phyloP scores from a whole-genome alignment of 2,113 vertebrate species.

The Rhea americana region DNA sequence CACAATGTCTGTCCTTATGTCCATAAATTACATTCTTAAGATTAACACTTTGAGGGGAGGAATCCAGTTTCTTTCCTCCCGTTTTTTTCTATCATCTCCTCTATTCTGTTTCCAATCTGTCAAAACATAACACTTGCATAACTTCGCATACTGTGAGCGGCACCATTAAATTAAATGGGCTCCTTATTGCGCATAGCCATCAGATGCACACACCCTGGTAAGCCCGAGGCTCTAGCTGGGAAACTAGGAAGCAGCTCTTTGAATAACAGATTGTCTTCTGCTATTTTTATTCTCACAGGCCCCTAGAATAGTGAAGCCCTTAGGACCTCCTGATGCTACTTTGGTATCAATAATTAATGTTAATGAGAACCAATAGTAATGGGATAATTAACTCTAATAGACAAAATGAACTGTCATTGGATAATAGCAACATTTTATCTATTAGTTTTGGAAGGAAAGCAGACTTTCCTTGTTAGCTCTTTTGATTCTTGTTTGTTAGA shows the following conservation, averaged over 20 bases:
- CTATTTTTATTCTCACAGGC: not conserved
- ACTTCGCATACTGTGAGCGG: not conserved
- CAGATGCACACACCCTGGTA: not conserved
- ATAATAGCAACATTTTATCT: not conserved
- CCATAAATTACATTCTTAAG: not conserved
- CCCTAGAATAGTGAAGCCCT: not conserved
- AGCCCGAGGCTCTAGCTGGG: not conserved
- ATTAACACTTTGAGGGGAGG: not conserved
- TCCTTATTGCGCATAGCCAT: not conserved
- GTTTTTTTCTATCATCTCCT: not conserved
- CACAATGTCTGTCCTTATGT: not conserved
- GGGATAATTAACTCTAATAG: conserved; percentile 35
- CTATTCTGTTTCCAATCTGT: not conserved
- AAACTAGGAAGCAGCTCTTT: not conserved
- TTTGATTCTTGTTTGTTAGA: not conserved
- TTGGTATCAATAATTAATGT: conserved; percentile 48
- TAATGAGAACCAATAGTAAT: not conserved
- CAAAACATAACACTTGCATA: not conserved
- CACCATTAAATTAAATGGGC: not conserved
- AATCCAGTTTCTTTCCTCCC: not conserved
- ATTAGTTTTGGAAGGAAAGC: not conserved
- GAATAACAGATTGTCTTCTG: not conserved
- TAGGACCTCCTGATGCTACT: not conserved
- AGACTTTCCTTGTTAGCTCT: not conserved
- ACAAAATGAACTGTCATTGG: not conserved